phyloP scores from a whole-genome alignment of 2,113 vertebrate species.

The Fregetta grallaria region DNA sequence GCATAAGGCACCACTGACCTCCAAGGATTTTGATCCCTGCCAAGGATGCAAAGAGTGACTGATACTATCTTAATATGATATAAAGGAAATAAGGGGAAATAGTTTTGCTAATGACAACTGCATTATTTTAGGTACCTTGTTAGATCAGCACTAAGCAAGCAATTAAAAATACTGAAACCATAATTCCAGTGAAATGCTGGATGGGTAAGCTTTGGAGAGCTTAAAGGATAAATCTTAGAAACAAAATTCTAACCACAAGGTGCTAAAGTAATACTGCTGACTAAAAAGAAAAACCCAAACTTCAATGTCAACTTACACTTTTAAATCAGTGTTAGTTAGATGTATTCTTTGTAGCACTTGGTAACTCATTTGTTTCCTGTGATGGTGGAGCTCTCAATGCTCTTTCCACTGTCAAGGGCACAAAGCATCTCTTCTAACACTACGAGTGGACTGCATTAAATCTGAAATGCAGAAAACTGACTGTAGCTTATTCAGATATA shows the following conservation, averaged over 20 bases:
- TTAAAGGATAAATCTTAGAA: neutral
- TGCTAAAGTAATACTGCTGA: neutral
- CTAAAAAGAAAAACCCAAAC: neutral
- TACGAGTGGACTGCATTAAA: neutral
- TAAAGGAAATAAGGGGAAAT: neutral
- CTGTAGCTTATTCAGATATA: neutral
- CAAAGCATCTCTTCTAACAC: neutral
- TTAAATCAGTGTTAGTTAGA: neutral
- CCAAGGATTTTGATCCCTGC: neutral
- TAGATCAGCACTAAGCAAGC: neutral
- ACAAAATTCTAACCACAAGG: neutral
- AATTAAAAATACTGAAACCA: neutral
- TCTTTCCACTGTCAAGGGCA: neutral
- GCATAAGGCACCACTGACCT: neutral
- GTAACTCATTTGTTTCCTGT: neutral
- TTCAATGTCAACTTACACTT: neutral
- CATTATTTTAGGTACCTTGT: neutral
- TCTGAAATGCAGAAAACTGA: neutral
- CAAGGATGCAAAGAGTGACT: neutral
- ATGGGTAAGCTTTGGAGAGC: neutral
- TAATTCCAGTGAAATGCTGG: neutral
- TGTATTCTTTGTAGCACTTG: neutral
- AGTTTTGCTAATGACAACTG: neutral
- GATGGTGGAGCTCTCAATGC: neutral
- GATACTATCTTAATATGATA: neutral